phyloP scores from a whole-genome alignment of 2,797 vertebrate species.

The Phrynocephalus vlangalii region DNA sequence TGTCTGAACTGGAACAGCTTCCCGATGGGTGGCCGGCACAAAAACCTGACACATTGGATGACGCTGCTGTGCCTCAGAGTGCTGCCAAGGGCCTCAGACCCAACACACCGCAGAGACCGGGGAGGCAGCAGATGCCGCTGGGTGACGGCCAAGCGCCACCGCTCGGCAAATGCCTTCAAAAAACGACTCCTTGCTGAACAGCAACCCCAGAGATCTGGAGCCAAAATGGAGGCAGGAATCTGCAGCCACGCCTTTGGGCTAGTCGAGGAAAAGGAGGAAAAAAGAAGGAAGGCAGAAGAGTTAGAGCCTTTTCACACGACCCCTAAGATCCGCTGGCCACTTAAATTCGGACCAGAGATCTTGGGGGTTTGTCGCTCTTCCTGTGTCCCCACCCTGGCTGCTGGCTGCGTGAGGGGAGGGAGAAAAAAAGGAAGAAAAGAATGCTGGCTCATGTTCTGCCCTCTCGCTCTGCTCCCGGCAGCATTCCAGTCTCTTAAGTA shows the following conservation, averaged over 20 bases:
- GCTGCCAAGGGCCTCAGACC: fast-evolving
- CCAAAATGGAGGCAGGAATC: not conserved
- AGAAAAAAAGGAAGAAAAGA: too few relatives aligned
- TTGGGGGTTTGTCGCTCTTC: too few relatives aligned
- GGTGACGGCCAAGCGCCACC: constrained; percentile 10
- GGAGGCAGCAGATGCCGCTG: not conserved
- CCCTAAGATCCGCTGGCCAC: too few relatives aligned
- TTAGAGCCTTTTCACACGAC: too few relatives aligned
- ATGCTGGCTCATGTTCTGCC: too few relatives aligned
- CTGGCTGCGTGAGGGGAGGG: too few relatives aligned
- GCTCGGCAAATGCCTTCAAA: not conserved
- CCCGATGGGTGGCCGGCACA: not conserved
- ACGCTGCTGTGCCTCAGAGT: fast-evolving
- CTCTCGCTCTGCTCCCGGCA: too few relatives aligned
- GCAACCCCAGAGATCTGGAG: not conserved
- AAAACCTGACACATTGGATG: fast-evolving
- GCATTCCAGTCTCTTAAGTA: too few relatives aligned
- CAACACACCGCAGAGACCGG: fast-evolving
- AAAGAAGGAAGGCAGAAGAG: not conserved
- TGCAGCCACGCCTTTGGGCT: not conserved
- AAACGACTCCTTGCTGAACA: not conserved
- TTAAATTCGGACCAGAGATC: too few relatives aligned
- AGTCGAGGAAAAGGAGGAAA: not conserved
- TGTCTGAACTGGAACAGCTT: not conserved
- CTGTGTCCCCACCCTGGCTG: too few relatives aligned